Conservation (phyloP, 2,113 vertebrate species). For the Cyprinodon variegatus region DNA sequence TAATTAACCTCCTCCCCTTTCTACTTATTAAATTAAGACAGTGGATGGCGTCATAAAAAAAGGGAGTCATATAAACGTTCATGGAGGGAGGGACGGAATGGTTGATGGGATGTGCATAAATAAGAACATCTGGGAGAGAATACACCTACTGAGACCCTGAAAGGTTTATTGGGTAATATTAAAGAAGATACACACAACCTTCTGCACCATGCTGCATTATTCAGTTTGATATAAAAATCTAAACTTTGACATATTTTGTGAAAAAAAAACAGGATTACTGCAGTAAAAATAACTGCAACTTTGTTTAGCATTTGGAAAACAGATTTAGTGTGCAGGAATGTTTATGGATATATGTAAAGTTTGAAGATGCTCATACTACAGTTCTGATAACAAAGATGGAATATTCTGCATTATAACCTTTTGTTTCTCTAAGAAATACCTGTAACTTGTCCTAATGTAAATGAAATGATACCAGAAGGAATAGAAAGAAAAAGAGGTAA, state of each 20-base stretch:
- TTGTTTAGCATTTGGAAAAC: not conserved
- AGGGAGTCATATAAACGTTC: conserved; percentile 52
- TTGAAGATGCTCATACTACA: conserved; percentile 22
- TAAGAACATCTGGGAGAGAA: conserved; percentile 66
- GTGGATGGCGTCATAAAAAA: conserved; percentile 27
- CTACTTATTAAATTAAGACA: conserved; percentile 48
- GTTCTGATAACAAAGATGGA: conserved; percentile 40
- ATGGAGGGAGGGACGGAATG: conserved; percentile 51
- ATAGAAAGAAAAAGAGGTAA: not conserved
- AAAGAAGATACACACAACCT: conserved; percentile 42
- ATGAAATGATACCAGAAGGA: not conserved
- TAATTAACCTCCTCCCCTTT: conserved; percentile 59
- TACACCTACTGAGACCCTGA: conserved; percentile 62
- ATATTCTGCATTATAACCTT: not conserved
- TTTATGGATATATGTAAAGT: conserved; percentile 1
- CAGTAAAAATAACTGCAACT: conserved; percentile 8
- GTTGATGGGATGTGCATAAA: conserved; percentile 41
- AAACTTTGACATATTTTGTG: conserved; percentile 34
- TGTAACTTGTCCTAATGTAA: not conserved
- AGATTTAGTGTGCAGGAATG: not conserved
- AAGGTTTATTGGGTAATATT: conserved; percentile 60
- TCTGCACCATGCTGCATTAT: not conserved
- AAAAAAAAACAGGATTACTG: not conserved
- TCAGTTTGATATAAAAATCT: conserved; percentile 35
- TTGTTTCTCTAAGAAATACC: not conserved